phyloP scores from a whole-genome alignment of 2,113 vertebrate species.

The Scytalopus superciliaris region DNA sequence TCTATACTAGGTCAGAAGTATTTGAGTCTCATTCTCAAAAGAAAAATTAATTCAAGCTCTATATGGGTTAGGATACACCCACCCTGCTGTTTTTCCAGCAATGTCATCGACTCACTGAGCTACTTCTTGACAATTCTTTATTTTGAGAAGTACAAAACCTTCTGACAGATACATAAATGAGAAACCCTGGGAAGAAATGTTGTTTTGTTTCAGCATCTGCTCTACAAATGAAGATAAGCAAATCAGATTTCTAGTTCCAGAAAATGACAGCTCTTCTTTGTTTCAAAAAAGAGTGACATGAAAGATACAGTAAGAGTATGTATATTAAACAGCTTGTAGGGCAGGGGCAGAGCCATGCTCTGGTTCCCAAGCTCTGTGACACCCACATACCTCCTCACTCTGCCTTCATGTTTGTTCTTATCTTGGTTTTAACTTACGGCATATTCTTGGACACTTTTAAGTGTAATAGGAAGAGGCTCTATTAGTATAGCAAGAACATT shows the following conservation, averaged over 20 bases:
- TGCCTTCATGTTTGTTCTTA: not conserved
- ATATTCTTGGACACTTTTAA: not conserved
- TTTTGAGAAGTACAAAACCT: not conserved
- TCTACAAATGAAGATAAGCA: slow-evolving; percentile 21
- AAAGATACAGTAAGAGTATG: not conserved
- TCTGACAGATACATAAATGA: slow-evolving; percentile 33
- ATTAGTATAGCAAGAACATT: not conserved
- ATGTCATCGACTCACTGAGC: not conserved
- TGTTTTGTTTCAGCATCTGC: slow-evolving; percentile 36
- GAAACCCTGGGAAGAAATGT: slow-evolving; percentile 17
- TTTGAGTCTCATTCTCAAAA: not conserved
- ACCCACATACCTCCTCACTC: not conserved
- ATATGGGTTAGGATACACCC: not conserved
- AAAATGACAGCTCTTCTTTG: not conserved
- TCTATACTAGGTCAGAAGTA: not conserved
- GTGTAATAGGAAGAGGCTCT: not conserved
- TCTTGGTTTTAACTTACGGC: not conserved
- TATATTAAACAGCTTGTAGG: not conserved
- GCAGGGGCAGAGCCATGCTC: not conserved
- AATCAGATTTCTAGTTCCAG: not conserved
- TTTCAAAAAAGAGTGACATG: not conserved
- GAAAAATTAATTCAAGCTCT: not conserved
- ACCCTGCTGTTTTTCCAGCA: not conserved
- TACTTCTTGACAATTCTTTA: slow-evolving; percentile 20
- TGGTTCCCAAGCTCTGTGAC: not conserved